Conservation (phyloP, 2,888 invertebrate species). For the Lepidocyrtinus sp. region DNA sequence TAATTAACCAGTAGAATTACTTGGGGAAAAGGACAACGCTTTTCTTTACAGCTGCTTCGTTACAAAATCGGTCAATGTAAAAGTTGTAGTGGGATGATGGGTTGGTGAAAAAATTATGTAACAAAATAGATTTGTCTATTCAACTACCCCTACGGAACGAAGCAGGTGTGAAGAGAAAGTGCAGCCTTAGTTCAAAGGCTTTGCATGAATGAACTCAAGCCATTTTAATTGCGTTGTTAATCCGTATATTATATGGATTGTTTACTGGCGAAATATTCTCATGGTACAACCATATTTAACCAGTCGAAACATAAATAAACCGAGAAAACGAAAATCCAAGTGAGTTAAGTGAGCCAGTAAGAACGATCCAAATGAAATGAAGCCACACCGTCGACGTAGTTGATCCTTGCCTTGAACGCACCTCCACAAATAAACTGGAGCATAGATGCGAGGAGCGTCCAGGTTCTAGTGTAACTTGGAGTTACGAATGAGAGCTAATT, state of each 20-base stretch:
- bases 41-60: neutral
- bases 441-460: neutral
- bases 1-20: neutral
- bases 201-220: neutral
- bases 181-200: neutral
- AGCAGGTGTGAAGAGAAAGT: neutral
- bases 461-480: conserved; percentile 52
- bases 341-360: neutral
- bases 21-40: neutral
- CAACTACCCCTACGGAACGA: neutral
- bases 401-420: neutral
- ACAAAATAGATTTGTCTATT: neutral
- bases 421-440: neutral
- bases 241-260: neutral
- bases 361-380: neutral
- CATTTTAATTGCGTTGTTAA: neutral
- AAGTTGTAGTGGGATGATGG: neutral
- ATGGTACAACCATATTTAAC: neutral
- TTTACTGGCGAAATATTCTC: neutral
- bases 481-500: conserved; percentile 47
- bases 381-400: neutral
- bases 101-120: neutral
- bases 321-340: neutral
- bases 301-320: neutral
- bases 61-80: neutral